Conservation (phyloP, 2,888 invertebrate species). For the Melieria omissa region DNA sequence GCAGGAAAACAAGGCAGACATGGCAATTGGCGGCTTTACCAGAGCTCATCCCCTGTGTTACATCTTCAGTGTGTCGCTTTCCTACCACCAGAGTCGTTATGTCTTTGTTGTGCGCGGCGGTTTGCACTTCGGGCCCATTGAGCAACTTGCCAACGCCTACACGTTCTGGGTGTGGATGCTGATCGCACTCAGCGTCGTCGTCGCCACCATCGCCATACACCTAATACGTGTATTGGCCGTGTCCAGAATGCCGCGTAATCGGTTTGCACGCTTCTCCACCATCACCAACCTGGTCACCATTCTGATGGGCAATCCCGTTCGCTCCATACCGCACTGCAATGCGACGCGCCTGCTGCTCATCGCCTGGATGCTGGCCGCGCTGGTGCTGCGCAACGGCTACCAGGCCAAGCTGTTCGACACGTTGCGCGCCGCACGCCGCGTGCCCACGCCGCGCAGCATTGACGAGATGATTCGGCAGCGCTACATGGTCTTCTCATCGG, state of each 20-base stretch:
- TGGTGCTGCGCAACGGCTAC: conserved; percentile 59
- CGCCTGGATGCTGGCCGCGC: conserved; percentile 53
- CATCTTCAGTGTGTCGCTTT: conserved; percentile 48
- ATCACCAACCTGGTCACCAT: conserved; percentile 47
- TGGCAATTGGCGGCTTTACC: conserved; percentile 58
- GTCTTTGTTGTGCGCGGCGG: conserved; percentile 52
- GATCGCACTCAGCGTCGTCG: conserved; percentile 34
- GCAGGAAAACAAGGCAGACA: conserved; percentile 43
- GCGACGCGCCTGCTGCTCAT: conserved; percentile 54
- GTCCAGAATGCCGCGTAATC: not conserved
- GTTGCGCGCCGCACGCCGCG: conserved; percentile 48
- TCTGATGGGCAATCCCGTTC: conserved; percentile 53
- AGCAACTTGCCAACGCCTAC: conserved; percentile 52
- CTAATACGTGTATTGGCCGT: conserved; percentile 42
- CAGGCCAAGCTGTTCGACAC: conserved; percentile 60
- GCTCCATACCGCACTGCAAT: conserved; percentile 45
- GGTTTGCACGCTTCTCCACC: conserved; percentile 40
- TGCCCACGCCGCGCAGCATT: conserved; percentile 47
- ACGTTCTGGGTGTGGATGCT: conserved; percentile 47
- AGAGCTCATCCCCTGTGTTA: conserved; percentile 45
- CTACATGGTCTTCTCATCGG: conserved; percentile 47
- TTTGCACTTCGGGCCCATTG: conserved; percentile 44
- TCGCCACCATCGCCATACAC: conserved; percentile 32
- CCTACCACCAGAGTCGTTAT: conserved; percentile 51
- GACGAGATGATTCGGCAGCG: conserved; percentile 44